Evolutionary conservation across 2,113 vertebrate species (phyloP).

Genomic region (Setophaga coronata): DNA sequence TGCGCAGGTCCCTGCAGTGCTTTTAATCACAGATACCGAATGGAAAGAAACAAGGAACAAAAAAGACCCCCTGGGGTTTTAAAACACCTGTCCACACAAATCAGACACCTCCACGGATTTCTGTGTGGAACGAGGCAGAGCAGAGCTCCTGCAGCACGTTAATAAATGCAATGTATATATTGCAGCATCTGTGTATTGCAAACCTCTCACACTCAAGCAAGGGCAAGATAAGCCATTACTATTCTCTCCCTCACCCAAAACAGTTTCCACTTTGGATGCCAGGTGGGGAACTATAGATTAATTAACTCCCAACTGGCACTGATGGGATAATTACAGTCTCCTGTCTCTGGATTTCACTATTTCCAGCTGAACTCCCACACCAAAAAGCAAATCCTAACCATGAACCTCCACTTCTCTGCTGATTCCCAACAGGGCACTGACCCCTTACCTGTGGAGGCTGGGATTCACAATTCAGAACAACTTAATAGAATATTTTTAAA

Average conservation of each 20-base stretch:
- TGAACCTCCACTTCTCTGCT: neutral
- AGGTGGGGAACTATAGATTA: conserved; percentile 62
- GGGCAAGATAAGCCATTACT: conserved; percentile 5
- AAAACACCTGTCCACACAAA: conserved; percentile 8
- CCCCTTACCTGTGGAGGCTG: conserved; percentile 31
- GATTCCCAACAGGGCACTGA: neutral
- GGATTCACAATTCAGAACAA: conserved; percentile 15
- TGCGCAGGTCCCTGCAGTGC: neutral
- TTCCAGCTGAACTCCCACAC: conserved; percentile 9
- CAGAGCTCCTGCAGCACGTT: neutral
- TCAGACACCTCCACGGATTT: neutral
- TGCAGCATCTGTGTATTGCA: neutral
- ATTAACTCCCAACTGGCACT: conserved; percentile 61
- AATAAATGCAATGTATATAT: neutral
- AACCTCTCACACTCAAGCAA: neutral
- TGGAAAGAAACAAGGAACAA: neutral
- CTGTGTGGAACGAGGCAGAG: neutral
- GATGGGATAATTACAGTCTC: conserved; percentile 50
- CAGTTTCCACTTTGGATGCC: conserved; percentile 38
- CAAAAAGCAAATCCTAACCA: conserved; percentile 9
- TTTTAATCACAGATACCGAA: conserved; percentile 17
- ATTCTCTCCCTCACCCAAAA: conserved; percentile 18
- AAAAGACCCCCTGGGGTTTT: neutral
- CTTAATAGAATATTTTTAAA: conserved; percentile 56
- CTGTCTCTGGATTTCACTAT: conserved; percentile 32